phyloP scores from a whole-genome alignment of 2,113 vertebrate genomes.

The Pelecanus crispus region DNA sequence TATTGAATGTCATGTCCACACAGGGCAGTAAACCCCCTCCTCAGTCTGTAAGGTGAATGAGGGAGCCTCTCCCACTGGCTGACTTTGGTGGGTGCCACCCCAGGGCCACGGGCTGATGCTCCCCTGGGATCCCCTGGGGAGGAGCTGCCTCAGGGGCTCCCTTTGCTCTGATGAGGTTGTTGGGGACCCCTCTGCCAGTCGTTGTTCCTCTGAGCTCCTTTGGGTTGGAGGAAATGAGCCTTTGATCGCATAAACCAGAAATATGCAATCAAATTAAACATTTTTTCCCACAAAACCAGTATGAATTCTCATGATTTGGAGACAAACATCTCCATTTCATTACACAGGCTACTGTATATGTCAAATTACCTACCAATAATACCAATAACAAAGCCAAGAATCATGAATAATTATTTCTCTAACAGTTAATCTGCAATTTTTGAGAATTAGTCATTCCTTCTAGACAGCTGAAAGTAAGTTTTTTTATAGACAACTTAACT shows the following conservation, averaged over 20 bases:
- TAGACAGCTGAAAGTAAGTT: neutral
- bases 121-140: accelerated
- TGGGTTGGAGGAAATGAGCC: neutral
- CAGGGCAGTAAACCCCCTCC: neutral
- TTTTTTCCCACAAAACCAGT: neutral
- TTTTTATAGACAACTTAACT: neutral
- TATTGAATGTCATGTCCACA: neutral
- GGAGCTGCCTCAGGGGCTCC: neutral
- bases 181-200: neutral
- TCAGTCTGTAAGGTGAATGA: neutral
- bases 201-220: neutral
- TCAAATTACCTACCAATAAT: neutral
- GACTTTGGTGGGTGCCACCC: neutral
- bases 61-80: accelerated
- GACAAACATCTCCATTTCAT: neutral
- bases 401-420: neutral
- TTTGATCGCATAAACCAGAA: neutral
- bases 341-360: neutral
- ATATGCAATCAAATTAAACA: neutral
- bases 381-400: neutral
- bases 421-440: neutral
- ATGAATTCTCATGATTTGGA: neutral
- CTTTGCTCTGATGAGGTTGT: neutral
- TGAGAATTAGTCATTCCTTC: neutral
- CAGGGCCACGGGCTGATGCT: neutral